Evolutionary conservation across 2,888 invertebrate genomes (phyloP), one percentile per base, ranked within the genome.

Genomic region (Plebejus argus): DNA sequence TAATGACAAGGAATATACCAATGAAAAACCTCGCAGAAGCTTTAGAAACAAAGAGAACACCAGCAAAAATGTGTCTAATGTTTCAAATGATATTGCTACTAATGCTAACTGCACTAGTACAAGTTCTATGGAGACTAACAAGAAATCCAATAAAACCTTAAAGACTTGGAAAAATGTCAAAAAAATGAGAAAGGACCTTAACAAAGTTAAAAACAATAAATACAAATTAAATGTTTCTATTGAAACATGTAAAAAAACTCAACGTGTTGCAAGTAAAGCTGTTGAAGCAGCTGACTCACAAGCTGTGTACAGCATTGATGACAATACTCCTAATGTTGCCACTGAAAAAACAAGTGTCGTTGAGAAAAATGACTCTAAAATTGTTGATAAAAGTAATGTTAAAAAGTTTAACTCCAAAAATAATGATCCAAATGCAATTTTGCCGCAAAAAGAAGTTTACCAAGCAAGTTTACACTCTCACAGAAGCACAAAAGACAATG

Each of bases 171-270:
- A 85, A 79, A 91, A 87, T 88, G 91, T 93, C 0, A 93, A 92
- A 81, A 91, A 84, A 85, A 93, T 93, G 93, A 90, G 89, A 83
- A 92, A 91, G 81, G 93, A 92, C 81, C 92, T 94, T 77, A 91
- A 89, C 83, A 93, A 91, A 82, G 82, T 91, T 79, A 91, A 91
- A 79, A 85, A 86, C 79, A 89, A 89, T 79, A 90, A 84, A 82
- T 92, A 85, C 80, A 94, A 94, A 86, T 81, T 94, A 10, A 92
- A 94, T 89, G 89, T 92, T 76, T 94, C 94, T 49, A 91, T 93
- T 82, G 92, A 94, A 86, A 90, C 90, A 89, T 88, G 86, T 79
- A 92, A 92, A 80, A 92, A 88, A 82, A 85, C 86, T 74, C 86
- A 90, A 82, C 86, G 78, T 78, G 78, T 83, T 76, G 78, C 80